These are phyloP conservation scores for Patagioenas fasciata DNA, from an alignment of 2,113 vertebrate species.

Conservation along the genomic window DNA sequence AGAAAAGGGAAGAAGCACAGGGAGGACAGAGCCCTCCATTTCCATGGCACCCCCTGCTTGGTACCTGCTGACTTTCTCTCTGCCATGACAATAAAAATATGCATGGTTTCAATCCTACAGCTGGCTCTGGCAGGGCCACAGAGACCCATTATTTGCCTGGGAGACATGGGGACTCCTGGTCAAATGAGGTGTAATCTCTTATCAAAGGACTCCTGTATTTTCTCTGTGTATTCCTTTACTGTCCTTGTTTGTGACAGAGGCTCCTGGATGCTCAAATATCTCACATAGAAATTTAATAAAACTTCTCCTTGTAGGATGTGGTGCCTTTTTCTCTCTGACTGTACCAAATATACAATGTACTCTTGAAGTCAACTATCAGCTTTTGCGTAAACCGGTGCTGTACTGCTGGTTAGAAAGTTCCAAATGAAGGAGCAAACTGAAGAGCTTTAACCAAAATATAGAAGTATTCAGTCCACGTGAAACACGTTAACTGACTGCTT, in stretches of 20 bases:
- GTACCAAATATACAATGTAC: fast-evolving
- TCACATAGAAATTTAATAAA: background rate
- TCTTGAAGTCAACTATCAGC: background rate
- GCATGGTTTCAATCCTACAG: background rate
- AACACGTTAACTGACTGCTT: background rate
- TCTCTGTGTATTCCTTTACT: background rate
- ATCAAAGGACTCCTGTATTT: slow-evolving; percentile 4
- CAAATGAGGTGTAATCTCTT: background rate
- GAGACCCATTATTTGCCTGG: background rate
- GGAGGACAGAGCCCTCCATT: background rate
- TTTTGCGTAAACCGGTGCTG: background rate
- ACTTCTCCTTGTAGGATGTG: background rate
- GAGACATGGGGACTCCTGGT: background rate
- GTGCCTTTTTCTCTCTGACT: background rate
- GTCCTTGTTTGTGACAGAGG: background rate
- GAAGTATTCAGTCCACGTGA: background rate
- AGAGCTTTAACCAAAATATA: background rate
- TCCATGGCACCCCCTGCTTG: background rate
- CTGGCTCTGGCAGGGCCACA: background rate
- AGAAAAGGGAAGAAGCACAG: background rate
- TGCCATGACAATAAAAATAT: background rate
- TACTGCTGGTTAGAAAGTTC: background rate
- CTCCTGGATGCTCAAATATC: background rate
- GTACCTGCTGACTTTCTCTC: background rate
- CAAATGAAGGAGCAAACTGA: background rate